Evolutionary conservation across 2,888 invertebrate genomes (phyloP).

Genomic region (Diadromus collaris): DNA sequence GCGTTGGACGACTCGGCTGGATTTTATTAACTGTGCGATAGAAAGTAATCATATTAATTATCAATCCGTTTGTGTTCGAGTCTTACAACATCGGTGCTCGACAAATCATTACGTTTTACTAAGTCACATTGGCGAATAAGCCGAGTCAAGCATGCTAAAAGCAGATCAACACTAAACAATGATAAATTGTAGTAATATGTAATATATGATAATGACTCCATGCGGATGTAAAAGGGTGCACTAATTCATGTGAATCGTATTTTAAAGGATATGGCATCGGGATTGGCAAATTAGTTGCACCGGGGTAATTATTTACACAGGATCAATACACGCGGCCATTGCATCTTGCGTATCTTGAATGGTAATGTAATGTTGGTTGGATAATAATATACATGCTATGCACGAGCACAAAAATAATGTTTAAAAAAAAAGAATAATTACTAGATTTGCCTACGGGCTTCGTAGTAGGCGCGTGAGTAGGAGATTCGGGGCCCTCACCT

Average conservation of each 20-base stretch:
- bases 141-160: slow-evolving; percentile 43
- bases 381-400: slow-evolving; percentile 39
- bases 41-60: neutral
- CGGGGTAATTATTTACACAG: neutral
- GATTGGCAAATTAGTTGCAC: neutral
- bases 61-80: neutral
- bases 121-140: slow-evolving; percentile 13
- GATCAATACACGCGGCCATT: neutral
- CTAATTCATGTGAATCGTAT: neutral
- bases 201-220: neutral
- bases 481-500: slow-evolving; percentile 76
- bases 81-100: neutral
- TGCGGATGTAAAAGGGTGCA: neutral
- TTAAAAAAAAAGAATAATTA: slow-evolving; percentile 76
- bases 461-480: slow-evolving; percentile 74
- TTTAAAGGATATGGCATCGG: neutral
- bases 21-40: slow-evolving; percentile 80
- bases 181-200: neutral
- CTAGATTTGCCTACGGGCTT: slow-evolving; percentile 76
- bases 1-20: slow-evolving; percentile 79
- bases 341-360: neutral
- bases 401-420: slow-evolving; percentile 57
- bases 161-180: slow-evolving; percentile 30
- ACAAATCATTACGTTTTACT: neutral
- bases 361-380: neutral